phyloP scores from a whole-genome alignment of 2,113 vertebrate genomes.

The Agelaius tricolor region DNA sequence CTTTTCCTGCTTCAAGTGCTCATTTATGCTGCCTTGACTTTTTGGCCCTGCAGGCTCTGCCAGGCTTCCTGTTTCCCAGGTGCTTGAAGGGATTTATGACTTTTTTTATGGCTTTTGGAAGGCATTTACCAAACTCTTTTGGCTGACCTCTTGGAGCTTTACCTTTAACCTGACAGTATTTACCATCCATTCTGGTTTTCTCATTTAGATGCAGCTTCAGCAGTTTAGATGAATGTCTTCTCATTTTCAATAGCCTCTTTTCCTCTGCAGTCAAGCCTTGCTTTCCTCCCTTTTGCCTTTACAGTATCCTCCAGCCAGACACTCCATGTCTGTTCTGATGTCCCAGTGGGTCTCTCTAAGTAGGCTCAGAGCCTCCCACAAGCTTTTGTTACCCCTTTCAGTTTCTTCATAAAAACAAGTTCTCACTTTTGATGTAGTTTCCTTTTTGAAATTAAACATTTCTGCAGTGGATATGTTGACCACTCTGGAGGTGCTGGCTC shows the following conservation, averaged over 20 bases:
- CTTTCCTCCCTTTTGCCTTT: background rate
- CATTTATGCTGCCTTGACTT: background rate
- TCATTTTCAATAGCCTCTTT: background rate
- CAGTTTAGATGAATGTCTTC: background rate
- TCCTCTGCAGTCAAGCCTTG: background rate
- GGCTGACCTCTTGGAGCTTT: background rate
- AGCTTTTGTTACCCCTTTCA: background rate
- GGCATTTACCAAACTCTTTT: background rate
- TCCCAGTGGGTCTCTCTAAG: background rate
- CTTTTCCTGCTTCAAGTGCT: background rate
- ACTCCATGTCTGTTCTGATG: background rate
- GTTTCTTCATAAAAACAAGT: background rate
- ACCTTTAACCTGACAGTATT: conserved; percentile 22
- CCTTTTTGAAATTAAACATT: background rate
- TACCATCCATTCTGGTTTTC: conserved; percentile 5
- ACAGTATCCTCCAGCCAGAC: background rate
- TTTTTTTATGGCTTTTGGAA: background rate
- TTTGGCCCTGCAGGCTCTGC: background rate
- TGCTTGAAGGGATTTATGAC: conserved; percentile 23
- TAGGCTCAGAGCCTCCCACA: background rate
- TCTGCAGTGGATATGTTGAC: background rate
- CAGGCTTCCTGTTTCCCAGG: conserved; percentile 26
- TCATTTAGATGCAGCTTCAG: background rate
- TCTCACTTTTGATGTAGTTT: background rate
- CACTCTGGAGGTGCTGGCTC: background rate